phyloP scores from a whole-genome alignment of 2,888 invertebrate genomes.

The Drosophila atripex region DNA sequence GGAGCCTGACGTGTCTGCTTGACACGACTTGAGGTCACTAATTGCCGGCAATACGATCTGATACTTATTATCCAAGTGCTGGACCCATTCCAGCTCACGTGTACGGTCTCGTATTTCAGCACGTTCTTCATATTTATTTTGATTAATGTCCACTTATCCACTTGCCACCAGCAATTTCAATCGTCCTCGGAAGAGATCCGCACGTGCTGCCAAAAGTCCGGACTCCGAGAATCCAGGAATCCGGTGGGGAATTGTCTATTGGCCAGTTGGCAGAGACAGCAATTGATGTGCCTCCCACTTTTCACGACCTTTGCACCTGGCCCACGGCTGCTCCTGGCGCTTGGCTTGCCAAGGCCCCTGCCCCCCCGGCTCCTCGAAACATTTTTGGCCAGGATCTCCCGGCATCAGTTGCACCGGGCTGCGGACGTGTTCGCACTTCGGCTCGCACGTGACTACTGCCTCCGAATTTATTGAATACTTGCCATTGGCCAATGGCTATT shows the following conservation, averaged over 20 bases:
- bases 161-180: constrained; percentile 76
- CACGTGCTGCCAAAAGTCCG: constrained; percentile 51
- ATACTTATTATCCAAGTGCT: constrained; percentile 18
- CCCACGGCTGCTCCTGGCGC: constrained; percentile 36
- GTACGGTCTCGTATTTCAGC: constrained; percentile 65
- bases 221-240: not conserved
- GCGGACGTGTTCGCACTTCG: constrained; percentile 79
- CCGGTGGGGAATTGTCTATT: constrained; percentile 60
- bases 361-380: not conserved
- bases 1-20: constrained; percentile 2
- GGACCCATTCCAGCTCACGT: constrained; percentile 12
- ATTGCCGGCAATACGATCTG: constrained; percentile 19
- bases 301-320: constrained; percentile 72
- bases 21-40: not conserved
- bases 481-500: constrained; percentile 79
- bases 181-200: constrained; percentile 49
- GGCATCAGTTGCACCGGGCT: constrained; percentile 75
- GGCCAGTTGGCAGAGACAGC: constrained; percentile 67
- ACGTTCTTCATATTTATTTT: constrained; percentile 78
- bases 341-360: not conserved
- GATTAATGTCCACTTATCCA: constrained; percentile 78
- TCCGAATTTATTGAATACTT: constrained; percentile 80
- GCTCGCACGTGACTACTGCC: constrained; percentile 75
- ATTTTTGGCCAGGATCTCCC: constrained; percentile 1
- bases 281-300: constrained; percentile 73